A percentile compares a stretch with the other conserved stretches of the same genome.
Evolutionary conservation across 92 coral and sea anemone species (phyloP).

Genomic region (Scolanthus callimorphus): DNA sequence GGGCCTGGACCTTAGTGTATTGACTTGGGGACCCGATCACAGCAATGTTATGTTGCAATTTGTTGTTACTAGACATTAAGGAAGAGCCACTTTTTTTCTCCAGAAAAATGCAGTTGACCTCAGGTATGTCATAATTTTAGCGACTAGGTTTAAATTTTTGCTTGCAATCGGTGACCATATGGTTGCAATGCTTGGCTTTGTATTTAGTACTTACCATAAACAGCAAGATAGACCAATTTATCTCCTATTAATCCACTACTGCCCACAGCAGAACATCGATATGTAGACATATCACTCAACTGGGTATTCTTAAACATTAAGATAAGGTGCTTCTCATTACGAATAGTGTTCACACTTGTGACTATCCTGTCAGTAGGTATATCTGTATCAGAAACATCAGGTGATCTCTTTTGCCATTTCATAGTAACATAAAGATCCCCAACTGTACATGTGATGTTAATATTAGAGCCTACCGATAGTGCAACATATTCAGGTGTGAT

Average conservation of each 20-base stretch:
- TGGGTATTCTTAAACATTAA: conserved; percentile 13
- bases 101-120: too few species aligned
- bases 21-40: too few species aligned
- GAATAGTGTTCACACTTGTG: background rate
- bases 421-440: background rate
- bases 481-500: background rate
- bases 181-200: too few species aligned
- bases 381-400: background rate
- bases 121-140: too few species aligned
- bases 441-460: conserved; percentile 13
- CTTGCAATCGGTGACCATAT: too few species aligned
- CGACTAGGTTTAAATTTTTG: too few species aligned
- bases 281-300: conserved; percentile 1
- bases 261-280: background rate
- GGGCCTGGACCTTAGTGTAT: too few species aligned
- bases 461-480: background rate
- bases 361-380: background rate
- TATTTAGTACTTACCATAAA: conserved; percentile 19
- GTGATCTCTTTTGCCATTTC: conserved; percentile 7
- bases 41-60: too few species aligned
- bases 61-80: too few species aligned
- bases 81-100: too few species aligned
- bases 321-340: background rate
- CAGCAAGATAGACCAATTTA: background rate
- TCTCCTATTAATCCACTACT: background rate